Evolutionary conservation across 2,113 vertebrate genomes (phyloP).

Genomic region (Rafetus swinhoei): DNA sequence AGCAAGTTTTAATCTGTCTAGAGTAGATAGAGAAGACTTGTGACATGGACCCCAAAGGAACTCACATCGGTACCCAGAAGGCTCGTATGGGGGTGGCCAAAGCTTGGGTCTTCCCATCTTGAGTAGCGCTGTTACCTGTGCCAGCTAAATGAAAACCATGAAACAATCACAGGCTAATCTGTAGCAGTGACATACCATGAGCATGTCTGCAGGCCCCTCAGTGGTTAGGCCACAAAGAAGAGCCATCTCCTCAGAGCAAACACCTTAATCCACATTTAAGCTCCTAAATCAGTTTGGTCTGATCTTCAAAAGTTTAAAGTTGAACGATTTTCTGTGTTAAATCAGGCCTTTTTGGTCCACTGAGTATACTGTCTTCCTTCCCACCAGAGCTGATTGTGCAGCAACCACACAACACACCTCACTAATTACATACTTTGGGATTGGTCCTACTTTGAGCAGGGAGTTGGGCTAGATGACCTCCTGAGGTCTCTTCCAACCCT

Average conservation of each 20-base stretch:
- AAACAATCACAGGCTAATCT: not conserved
- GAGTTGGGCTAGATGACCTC: too few species aligned
- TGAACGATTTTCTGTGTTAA: fast-evolving
- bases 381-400: fast-evolving
- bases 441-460: too few species aligned
- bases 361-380: fast-evolving
- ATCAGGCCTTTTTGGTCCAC: not conserved
- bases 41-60: not conserved
- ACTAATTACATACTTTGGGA: not conserved
- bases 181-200: not conserved
- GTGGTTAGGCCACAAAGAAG: not conserved
- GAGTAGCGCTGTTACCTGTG: not conserved
- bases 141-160: not conserved
- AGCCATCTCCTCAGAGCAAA: not conserved
- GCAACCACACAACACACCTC: fast-evolving
- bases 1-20: not conserved
- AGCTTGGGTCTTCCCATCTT: not conserved
- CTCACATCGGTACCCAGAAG: not conserved
- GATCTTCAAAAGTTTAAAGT: fast-evolving
- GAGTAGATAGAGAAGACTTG: not conserved
- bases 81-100: not conserved
- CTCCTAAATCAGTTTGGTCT: not conserved
- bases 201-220: not conserved
- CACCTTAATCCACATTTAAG: fast-evolving
- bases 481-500: too few species aligned